These are phyloP conservation scores for Dryococelus australis DNA, from an alignment of 2,888 invertebrate species.

Conservation along the genomic window DNA sequence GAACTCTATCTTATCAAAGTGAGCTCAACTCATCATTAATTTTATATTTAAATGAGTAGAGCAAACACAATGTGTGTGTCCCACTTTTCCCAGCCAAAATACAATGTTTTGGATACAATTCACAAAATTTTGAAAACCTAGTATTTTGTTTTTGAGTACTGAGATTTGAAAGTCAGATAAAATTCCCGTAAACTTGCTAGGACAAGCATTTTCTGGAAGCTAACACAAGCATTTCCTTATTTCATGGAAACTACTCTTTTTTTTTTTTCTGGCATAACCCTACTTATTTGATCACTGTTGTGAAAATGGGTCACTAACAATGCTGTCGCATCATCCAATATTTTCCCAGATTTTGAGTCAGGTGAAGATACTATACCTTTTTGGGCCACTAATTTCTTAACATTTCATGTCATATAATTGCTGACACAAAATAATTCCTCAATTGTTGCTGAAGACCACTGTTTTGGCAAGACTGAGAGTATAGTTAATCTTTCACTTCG, in stretches of 20 bases:
- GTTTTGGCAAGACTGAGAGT: too few relatives aligned
- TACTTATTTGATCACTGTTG: not conserved
- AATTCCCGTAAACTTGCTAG: not conserved
- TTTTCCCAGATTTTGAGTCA: too few relatives aligned
- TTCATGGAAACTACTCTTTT: not conserved
- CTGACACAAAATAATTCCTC: not conserved
- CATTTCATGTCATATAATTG: not conserved
- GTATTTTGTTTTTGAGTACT: not conserved
- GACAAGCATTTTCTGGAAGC: slow-evolving; percentile 8
- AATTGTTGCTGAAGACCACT: not conserved
- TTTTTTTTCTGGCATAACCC: not conserved
- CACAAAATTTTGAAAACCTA: slow-evolving; percentile 21
- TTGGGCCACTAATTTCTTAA: not conserved
- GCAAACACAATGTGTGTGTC: slow-evolving; percentile 17
- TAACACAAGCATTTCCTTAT: not conserved
- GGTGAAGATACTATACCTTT: too few relatives aligned
- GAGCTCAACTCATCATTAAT: slow-evolving; percentile 12
- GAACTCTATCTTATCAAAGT: not conserved
- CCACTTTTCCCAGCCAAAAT: too few relatives aligned
- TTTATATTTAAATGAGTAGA: not conserved
- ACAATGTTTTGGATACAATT: not conserved
- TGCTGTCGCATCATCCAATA: too few relatives aligned
- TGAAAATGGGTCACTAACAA: too few relatives aligned
- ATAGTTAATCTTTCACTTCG: too few relatives aligned
- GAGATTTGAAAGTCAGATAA: slow-evolving; percentile 1